Evolutionary conservation across 2,888 invertebrate species (phyloP), one percentile per base, ranked within the genome.

Genomic region (Omphaloscelis lunosa): DNA sequence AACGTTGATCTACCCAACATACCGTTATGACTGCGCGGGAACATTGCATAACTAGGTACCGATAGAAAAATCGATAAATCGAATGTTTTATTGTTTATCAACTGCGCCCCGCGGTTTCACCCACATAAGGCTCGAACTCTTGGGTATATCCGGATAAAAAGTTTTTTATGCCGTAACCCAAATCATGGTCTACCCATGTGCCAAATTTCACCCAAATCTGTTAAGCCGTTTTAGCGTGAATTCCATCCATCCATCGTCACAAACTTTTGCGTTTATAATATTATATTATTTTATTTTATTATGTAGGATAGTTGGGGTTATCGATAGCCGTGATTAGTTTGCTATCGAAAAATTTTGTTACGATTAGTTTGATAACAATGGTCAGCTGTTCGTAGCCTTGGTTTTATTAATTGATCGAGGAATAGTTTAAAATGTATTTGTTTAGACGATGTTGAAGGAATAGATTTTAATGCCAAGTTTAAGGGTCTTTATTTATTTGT

Each of bases 1-100:
- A 73, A 73, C 62, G 59, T 51, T 62, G 62, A 63, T 81, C 66
- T 70, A 83, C 59, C 72, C 72, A 70, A 69, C 66, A 66, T 41
- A 81, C 70, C 66, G 41, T 83, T 72, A 72, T 68, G 58, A 53
- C 34, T 56, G 27, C 58, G 51, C 29, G n/a, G n/a, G 8, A 34
- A 20, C 34, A 59, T 84, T 80, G 39, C 80, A 51, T 75, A 84
- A 84, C 58, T 58, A 23, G 51, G 0, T 51, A 15, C 27, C 27
- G 15, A 67, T 53, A 39, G 15, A n/a, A 68, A 56, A 73, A 48
- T 41, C n/a, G 29, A 68, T n/a, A 7, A 27, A 41, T 51, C 12
- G 15, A 39, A 63, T 27, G 45, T 41, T 70, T 27, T 29, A 39
- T 39, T 12, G 9, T 34, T 39, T 29, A n/a, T 23, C 7, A 11